Evolutionary conservation across 2,113 vertebrate species (phyloP).

Genomic region (Prionailurus bengalensis): DNA sequence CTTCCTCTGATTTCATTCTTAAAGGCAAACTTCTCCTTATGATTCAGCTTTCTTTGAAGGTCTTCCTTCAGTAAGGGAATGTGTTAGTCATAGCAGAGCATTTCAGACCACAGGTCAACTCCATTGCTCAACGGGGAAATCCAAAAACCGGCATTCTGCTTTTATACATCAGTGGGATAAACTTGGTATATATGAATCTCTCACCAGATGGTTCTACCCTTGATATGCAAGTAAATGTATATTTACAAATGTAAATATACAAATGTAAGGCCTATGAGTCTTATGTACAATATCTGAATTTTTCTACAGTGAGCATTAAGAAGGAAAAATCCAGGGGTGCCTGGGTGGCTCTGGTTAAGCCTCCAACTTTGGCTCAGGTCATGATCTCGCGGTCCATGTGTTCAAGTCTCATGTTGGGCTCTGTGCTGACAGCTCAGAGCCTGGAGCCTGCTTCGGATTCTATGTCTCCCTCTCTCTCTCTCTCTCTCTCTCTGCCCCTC

Average conservation of each 20-base stretch:
- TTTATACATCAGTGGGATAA: neutral
- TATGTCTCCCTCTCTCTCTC: no score
- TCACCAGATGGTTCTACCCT: neutral
- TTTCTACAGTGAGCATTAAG: neutral
- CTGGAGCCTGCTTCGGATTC: no score
- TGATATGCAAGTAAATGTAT: neutral
- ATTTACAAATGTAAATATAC: neutral
- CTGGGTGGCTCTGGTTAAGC: no score
- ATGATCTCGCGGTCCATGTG: no score
- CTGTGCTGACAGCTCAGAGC: no score
- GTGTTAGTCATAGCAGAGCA: neutral
- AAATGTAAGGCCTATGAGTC: neutral
- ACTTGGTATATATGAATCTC: neutral
- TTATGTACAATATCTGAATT: neutral
- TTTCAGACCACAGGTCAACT: neutral
- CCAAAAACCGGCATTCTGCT: neutral
- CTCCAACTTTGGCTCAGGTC: no score
- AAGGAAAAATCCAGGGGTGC: neutral
- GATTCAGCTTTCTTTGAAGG: neutral
- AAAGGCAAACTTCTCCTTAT: slow-evolving; percentile 27
- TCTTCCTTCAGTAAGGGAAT: slow-evolving; percentile 4
- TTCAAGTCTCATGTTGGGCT: no score
- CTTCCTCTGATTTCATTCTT: slow-evolving; percentile 49
- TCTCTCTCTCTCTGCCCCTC: no score
- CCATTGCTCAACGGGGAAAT: neutral